These are phyloP conservation scores for Buceros bicornis DNA, from an alignment of 2,797 vertebrate species.

Conservation along the genomic window DNA sequence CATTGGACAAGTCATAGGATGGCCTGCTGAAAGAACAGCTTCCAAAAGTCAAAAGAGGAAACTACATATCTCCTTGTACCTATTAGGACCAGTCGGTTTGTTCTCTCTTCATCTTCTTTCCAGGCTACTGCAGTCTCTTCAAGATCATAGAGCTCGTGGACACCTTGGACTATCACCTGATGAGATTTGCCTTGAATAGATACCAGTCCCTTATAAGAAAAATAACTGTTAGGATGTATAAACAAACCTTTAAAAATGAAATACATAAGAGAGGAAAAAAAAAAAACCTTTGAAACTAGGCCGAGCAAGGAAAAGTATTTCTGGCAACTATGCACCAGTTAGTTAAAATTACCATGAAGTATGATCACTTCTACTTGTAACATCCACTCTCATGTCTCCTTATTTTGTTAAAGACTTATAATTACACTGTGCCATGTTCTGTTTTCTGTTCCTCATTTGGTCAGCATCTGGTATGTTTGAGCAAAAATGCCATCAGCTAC, in stretches of 20 bases:
- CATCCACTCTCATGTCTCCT: neutral
- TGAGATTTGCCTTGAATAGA: slow-evolving; percentile 88
- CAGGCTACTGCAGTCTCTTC: slow-evolving; percentile 91
- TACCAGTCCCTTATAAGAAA: slow-evolving; percentile 88
- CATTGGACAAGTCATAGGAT: neutral
- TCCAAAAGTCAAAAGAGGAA: neutral
- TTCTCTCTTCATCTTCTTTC: slow-evolving; percentile 82
- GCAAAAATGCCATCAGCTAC: neutral
- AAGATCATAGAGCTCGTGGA: slow-evolving; percentile 95
- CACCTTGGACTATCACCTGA: slow-evolving; percentile 93
- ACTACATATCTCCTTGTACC: slow-evolving; percentile 76
- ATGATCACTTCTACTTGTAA: neutral
- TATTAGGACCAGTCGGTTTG: slow-evolving; percentile 92
- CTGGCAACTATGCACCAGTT: neutral
- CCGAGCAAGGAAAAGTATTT: neutral
- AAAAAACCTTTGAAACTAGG: neutral
- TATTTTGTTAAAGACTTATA: neutral
- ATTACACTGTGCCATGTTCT: neutral
- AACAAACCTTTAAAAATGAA: slow-evolving; percentile 4
- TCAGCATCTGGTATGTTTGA: neutral
- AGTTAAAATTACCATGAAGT: neutral
- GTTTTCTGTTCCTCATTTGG: neutral
- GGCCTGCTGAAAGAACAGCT: neutral
- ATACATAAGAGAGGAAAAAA: neutral
- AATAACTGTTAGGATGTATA: slow-evolving; percentile 48